These are phyloP conservation scores for Azemiops feae DNA, from an alignment of 2,113 vertebrate genomes.

Conservation along the genomic window DNA sequence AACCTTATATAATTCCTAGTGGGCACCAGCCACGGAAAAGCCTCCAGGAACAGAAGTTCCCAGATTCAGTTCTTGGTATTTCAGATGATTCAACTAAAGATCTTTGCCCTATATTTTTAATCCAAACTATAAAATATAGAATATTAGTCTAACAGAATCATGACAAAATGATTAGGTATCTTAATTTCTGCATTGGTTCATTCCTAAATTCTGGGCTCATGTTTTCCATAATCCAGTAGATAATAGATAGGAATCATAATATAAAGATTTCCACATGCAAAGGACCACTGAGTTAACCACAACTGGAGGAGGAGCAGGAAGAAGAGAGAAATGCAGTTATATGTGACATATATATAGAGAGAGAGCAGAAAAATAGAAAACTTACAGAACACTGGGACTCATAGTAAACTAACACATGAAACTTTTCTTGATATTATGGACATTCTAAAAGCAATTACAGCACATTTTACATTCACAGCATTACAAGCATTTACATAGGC, in stretches of 20 bases:
- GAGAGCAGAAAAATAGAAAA: constrained; percentile 10
- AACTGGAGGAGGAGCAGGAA: not conserved
- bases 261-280: not conserved
- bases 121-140: not conserved
- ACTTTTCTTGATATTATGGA: not conserved
- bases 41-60: not conserved
- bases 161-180: not conserved
- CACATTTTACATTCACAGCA: not conserved
- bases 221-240: not conserved
- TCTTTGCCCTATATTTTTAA: not conserved
- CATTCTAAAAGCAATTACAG: not conserved
- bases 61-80: not conserved
- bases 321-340: not conserved
- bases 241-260: not conserved
- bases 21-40: not conserved
- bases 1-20: not conserved
- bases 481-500: not conserved
- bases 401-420: not conserved
- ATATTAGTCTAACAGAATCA: not conserved
- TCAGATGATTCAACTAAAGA: too few species aligned
- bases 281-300: not conserved
- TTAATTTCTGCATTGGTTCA: not conserved
- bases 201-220: not conserved
- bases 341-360: not conserved
- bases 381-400: not conserved